These are phyloP conservation scores for Phymatocera aterrima DNA, from an alignment of 2,888 invertebrate genomes.

Conservation along the genomic window DNA sequence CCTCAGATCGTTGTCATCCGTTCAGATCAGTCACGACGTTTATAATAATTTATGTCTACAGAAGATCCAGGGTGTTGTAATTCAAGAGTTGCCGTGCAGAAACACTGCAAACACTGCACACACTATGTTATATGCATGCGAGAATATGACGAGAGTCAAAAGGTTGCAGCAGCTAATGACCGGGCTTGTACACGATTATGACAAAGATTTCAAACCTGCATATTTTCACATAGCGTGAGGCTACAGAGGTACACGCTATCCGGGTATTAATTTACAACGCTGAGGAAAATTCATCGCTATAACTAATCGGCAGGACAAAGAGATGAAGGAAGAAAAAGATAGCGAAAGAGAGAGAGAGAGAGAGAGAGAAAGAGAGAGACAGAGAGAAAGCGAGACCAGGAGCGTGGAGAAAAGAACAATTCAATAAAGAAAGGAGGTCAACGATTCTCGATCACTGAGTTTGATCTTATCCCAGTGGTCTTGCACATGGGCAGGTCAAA, in stretches of 20 bases:
- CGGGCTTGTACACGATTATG: slow-evolving; percentile 33
- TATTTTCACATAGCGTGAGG: slow-evolving; percentile 31
- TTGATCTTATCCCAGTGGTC: slow-evolving; percentile 3
- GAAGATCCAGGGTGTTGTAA: neutral
- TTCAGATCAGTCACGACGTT: neutral
- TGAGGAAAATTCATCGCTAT: slow-evolving; percentile 24
- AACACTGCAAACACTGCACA: neutral
- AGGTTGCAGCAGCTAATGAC: slow-evolving; percentile 26
- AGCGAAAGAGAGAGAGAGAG: neutral
- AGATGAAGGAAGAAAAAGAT: neutral
- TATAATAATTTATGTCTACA: neutral
- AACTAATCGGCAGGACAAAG: neutral
- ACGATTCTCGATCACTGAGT: slow-evolving; percentile 21
- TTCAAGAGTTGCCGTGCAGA: neutral
- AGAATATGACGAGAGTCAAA: slow-evolving; percentile 5
- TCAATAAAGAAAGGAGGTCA: slow-evolving; percentile 32
- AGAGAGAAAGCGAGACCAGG: slow-evolving; percentile 1
- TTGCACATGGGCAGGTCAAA: neutral
- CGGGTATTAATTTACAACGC: slow-evolving; percentile 17
- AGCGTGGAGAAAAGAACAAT: slow-evolving; percentile 19
- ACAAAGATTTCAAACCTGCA: slow-evolving; percentile 35
- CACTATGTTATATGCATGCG: neutral
- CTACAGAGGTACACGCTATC: slow-evolving; percentile 25
- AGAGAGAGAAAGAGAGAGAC: neutral
- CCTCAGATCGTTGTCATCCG: slow-evolving; percentile 21